Base-by-base conservation (phyloP, 2,113 vertebrate species). In the Amphiprion percula region DNA sequence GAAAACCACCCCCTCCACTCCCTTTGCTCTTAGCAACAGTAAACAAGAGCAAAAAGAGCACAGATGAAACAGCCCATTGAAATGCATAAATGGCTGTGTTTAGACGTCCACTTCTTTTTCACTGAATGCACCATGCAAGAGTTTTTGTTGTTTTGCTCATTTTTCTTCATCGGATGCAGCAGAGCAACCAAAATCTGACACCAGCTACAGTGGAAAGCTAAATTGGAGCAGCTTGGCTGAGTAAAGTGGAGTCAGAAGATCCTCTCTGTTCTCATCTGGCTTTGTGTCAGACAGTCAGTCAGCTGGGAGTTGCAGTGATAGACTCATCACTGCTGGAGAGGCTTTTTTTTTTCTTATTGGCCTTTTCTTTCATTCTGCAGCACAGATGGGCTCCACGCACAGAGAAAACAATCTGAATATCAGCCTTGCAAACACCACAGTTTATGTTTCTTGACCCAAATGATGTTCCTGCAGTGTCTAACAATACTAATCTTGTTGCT, bases 251-350 rank as follows among this genome's bases (percentile, higher is more conserved):
- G 46, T 54, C 80, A 80, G 68, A 70, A 46, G 61, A 69, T 14
- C 19, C 41, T 77, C 58, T 81, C 19, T 90, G 61, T 82, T 86
- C 68, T 80, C 65, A 62, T 86, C 68, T 90, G 83, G 79, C 72
- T 80, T 79, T 2, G 56, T 85, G 82, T 83, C 84, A 87, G 60
- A 74, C 82, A 55, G 44, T 23, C 77, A 60, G 82, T 87, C 87
- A 74, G 37, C 49, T 66, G 90, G 83, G 80, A 88, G 60, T 58
- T 68, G 44, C 71, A 76, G 71, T 58, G 74, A 88, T 75, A 67
- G 80, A 88, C 83, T 83, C 86, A 85, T 87, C 82, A 71, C 79
- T 39, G 76, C 74, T n/a, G 28, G 24, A 83, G 55, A 56, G 49
- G 39, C 37, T 72, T 65, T 79, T 67, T 55, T 55, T 76, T 84